Base-by-base conservation (phyloP, 2,888 invertebrate species). In the Eilema depressum region DNA sequence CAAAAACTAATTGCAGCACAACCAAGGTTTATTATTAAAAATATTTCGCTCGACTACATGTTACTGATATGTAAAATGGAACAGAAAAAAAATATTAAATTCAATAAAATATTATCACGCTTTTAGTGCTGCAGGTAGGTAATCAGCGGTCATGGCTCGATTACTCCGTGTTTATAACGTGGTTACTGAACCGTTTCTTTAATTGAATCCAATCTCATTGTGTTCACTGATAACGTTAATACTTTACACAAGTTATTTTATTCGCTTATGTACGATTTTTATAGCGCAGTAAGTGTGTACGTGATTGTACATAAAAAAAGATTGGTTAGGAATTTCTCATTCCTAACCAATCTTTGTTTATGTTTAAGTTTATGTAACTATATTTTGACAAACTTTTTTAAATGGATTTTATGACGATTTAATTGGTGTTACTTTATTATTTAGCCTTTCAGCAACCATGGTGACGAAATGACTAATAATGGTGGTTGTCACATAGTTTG, bases 171-270 rank as follows among this genome's bases (percentile, higher is more conserved):
- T 53, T 59, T 30, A 57, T 57, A 59, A 60, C 25, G 25, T 30
- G 1, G 25, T 41, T 23, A 10, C 47, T 30, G 59, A 69, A 57
- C 41, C 65, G 53, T 69, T 75, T 70, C 23, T 81, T 73, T 75
- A 70, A 73, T 77, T 75, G 72, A 77, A 70, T 74, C 59, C 37
- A 66, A 76, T 77, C 65, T 37, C 57, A 75, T 75, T 75, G n/a
- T 68, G 64, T 73, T 60, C 53, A 25, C 37, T n/a, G 75, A 68
- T 73, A 70, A 70, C 37, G 56, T 62, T 70, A 60, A 63, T 66
- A 66, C 28, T 67, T 41, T 41, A 47, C 41, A 64, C n/a, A 28
- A 28, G 63, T 64, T 64, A 47, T 64, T 64, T 64, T 12, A 47
- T 28, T 47, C 20, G n/a, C 28, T 12, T 47, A 28, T 53, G 28